Percentiles rank a stretch among this genome's conserved stretches.
Conservation (phyloP, 1,140 invertebrate genomes). For the Formica exsecta region DNA sequence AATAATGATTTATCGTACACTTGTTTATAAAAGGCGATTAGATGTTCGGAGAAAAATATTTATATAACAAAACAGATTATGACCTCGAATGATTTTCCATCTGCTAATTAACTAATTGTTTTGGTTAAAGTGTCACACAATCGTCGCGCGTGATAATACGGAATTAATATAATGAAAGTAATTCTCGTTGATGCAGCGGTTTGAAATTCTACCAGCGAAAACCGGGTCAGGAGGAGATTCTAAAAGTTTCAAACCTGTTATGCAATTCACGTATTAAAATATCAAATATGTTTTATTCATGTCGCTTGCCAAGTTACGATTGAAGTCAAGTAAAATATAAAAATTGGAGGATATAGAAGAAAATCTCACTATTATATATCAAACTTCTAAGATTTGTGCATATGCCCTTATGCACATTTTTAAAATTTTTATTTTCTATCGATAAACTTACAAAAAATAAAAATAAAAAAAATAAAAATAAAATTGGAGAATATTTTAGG, state of each 20-base stretch:
- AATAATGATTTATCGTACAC: background rate
- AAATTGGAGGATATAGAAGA: background rate
- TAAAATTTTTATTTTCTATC: slow-evolving; percentile 6
- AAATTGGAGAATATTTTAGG: background rate
- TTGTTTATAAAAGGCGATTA: slow-evolving; percentile 12
- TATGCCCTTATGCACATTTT: background rate
- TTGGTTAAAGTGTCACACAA: background rate
- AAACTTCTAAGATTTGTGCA: background rate
- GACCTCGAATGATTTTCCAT: slow-evolving; percentile 1
- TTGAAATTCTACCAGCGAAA: background rate
- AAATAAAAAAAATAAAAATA: background rate
- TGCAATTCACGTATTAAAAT: slow-evolving; percentile 29
- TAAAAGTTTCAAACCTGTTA: slow-evolving; percentile 34
- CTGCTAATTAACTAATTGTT: background rate
- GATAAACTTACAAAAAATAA: background rate
- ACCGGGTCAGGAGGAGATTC: slow-evolving; percentile 24
- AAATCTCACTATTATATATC: background rate
- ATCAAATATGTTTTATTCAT: slow-evolving; percentile 20
- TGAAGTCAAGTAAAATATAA: background rate
- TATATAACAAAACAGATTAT: background rate
- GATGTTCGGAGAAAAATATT: background rate
- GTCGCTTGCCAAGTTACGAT: background rate
- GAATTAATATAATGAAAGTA: slow-evolving; percentile 32
- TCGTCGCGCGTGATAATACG: background rate
- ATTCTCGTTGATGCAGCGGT: background rate